These are phyloP conservation scores for Pachycephala philippinensis DNA, from an alignment of 2,113 vertebrate genomes.

Conservation along the genomic window DNA sequence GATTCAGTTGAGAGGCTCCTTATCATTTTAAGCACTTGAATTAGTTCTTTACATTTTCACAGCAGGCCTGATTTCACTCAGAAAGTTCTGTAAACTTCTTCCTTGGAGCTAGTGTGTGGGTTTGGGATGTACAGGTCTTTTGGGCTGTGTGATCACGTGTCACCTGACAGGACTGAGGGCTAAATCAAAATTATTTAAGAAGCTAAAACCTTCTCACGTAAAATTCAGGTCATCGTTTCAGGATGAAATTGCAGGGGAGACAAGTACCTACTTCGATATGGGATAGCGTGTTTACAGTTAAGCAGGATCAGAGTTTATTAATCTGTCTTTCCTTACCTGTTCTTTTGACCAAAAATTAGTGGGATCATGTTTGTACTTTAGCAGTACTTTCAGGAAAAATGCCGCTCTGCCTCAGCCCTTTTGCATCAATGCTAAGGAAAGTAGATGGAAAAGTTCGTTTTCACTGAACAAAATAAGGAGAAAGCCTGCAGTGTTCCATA, in stretches of 20 bases:
- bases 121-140: background rate
- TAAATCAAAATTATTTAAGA: background rate
- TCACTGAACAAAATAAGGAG: background rate
- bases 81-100: background rate
- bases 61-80: background rate
- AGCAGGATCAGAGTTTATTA: background rate
- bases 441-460: background rate
- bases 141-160: background rate
- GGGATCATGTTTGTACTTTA: background rate
- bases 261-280: background rate
- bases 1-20: background rate
- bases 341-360: background rate
- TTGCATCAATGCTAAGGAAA: background rate
- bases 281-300: background rate
- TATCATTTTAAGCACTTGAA: background rate
- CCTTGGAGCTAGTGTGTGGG: background rate
- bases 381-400: background rate
- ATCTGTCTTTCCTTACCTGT: background rate
- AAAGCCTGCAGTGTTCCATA: background rate
- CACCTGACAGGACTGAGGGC: background rate
- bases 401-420: background rate
- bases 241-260: background rate
- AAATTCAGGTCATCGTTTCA: background rate
- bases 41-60: background rate
- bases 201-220: background rate